Conservation (phyloP, 2,113 vertebrate species). For the Megaleporinus macrocephalus region DNA sequence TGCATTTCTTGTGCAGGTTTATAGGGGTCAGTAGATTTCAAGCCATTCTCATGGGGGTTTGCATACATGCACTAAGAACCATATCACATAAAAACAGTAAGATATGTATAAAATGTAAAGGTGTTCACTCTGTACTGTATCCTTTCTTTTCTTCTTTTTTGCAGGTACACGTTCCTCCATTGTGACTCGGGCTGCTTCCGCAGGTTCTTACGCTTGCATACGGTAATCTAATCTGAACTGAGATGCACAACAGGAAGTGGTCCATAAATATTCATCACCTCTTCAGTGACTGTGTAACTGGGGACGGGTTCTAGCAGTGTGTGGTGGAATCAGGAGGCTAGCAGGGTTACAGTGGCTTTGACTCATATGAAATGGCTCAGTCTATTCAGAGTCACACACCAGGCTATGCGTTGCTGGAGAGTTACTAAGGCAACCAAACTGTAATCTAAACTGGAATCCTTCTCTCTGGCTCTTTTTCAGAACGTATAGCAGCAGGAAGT, state of each 20-base stretch:
- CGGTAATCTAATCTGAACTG: not conserved
- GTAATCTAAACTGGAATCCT: slow-evolving; percentile 9
- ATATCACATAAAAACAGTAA: not conserved
- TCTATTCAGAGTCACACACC: not conserved
- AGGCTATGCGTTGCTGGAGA: not conserved
- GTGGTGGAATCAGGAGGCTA: not conserved
- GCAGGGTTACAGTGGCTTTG: not conserved
- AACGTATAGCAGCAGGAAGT: not conserved
- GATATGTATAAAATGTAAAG: not conserved
- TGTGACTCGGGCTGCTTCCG: not conserved
- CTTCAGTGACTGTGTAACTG: not conserved
- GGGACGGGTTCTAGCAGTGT: not conserved
- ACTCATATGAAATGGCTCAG: not conserved
- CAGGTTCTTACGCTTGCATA: slow-evolving; percentile 12
- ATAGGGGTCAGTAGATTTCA: too few species aligned
- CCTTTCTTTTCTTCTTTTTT: not conserved
- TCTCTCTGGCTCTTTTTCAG: not conserved
- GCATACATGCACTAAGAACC: not conserved
- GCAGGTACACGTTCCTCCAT: not conserved
- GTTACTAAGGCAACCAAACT: slow-evolving; percentile 20
- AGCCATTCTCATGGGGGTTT: not conserved
- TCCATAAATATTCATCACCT: slow-evolving; percentile 42
- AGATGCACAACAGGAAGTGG: not conserved
- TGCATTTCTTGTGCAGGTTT: too few species aligned
- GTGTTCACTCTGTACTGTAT: not conserved